These are phyloP conservation scores for Centrocercus urophasianus DNA, from an alignment of 2,113 vertebrate species.

Conservation along the genomic window DNA sequence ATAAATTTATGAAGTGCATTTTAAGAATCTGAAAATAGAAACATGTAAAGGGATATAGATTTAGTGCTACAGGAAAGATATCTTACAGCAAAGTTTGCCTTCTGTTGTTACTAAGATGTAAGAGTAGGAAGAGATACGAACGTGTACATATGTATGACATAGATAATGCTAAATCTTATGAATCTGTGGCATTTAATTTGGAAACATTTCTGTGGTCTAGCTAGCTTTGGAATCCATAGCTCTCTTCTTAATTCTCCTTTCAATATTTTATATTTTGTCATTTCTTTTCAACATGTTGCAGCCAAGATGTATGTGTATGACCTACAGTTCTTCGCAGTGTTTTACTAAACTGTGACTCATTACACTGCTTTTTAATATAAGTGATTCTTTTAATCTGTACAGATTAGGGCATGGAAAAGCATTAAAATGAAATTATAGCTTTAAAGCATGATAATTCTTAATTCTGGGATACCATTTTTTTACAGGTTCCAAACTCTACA, in stretches of 20 bases:
- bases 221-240: neutral
- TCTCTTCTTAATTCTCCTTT: neutral
- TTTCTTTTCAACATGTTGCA: neutral
- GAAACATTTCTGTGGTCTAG: neutral
- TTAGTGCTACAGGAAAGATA: neutral
- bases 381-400: neutral
- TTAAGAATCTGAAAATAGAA: neutral
- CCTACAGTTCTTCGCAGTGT: neutral
- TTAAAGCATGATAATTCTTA: neutral
- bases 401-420: no score
- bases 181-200: neutral
- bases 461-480: neutral
- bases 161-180: neutral
- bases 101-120: neutral
- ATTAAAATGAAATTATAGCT: neutral
- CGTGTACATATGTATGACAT: neutral
- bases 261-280: neutral
- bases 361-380: neutral
- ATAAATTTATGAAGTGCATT: neutral
- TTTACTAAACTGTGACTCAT: neutral
- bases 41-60: neutral
- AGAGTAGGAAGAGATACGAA: neutral
- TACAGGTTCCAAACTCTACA: neutral
- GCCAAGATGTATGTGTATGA: fast-evolving
- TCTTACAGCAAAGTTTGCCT: neutral